Percentiles rank a stretch among this genome's conserved stretches.
phyloP scores from a whole-genome alignment of 2,797 vertebrate genomes.

The Amniataba percoides region DNA sequence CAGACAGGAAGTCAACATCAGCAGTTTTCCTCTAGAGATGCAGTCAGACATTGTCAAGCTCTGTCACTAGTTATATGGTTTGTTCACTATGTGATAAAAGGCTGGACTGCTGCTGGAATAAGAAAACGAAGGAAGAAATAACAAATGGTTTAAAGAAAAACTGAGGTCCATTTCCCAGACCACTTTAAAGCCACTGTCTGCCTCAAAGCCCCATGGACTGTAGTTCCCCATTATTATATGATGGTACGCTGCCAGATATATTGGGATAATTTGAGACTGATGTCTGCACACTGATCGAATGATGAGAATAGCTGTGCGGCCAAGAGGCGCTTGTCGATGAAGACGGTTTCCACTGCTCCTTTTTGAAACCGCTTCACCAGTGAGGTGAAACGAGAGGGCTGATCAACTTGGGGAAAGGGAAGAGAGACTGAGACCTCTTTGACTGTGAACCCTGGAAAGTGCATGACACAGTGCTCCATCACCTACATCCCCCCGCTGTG shows the following conservation, averaged over 20 bases:
- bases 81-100: constrained; percentile 14
- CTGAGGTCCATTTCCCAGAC: constrained; percentile 15
- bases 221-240: not conserved
- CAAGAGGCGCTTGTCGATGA: constrained; percentile 7
- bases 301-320: constrained; percentile 7
- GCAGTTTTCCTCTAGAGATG: constrained; percentile 44
- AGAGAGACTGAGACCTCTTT: constrained; percentile 29
- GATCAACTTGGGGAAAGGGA: not conserved
- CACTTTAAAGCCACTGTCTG: constrained; percentile 27
- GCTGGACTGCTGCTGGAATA: not conserved
- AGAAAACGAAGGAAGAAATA: constrained; percentile 7
- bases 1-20: constrained; percentile 57
- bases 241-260: not conserved
- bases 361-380: not conserved
- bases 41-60: constrained; percentile 24
- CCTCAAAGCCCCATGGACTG: not conserved
- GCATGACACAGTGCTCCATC: constrained; percentile 69
- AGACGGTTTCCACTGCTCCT: not conserved
- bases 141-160: not conserved
- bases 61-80: constrained; percentile 14
- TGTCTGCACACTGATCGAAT: constrained; percentile 13
- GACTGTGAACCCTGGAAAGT: constrained; percentile 56
- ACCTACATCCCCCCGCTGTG: constrained; percentile 66
- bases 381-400: constrained; percentile 19
- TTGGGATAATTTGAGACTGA: constrained; percentile 18